Evolutionary conservation across 2,113 vertebrate species (phyloP).

Genomic region (Xenopus tropicalis): DNA sequence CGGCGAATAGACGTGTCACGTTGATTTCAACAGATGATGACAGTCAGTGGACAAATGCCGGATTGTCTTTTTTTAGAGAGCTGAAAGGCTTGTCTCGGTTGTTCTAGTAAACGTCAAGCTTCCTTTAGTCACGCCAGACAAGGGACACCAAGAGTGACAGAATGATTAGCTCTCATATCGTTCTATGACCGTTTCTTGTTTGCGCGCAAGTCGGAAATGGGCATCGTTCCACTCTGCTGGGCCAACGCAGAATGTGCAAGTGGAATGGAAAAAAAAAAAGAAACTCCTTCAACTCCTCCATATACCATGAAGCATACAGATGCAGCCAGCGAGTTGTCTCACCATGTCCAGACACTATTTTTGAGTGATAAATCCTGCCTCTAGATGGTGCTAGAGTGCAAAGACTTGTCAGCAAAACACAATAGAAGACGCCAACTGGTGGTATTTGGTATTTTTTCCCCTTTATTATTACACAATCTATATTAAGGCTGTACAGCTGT

Average conservation of each 20-base stretch:
- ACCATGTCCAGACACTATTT: too few relatives aligned
- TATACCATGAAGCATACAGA: too few relatives aligned
- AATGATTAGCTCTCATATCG: slow-evolving; percentile 50
- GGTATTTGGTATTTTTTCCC: too few relatives aligned
- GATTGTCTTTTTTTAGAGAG: slow-evolving; percentile 53
- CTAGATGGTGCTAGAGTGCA: too few relatives aligned
- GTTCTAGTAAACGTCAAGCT: slow-evolving; percentile 49
- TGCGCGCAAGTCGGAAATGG: slow-evolving; percentile 45
- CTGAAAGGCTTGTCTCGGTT: slow-evolving; percentile 51
- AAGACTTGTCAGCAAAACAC: too few relatives aligned
- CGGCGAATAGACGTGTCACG: slow-evolving; percentile 56
- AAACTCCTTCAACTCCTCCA: slow-evolving; percentile 26
- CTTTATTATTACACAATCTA: too few relatives aligned
- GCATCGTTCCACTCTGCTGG: slow-evolving; percentile 15
- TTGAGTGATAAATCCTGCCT: too few relatives aligned
- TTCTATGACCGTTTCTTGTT: slow-evolving; percentile 51
- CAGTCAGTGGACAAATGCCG: slow-evolving; percentile 52
- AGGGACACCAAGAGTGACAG: slow-evolving; percentile 51
- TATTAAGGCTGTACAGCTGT: too few relatives aligned
- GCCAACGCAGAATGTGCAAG: slow-evolving; percentile 29
- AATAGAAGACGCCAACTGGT: too few relatives aligned
- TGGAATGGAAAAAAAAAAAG: slow-evolving; percentile 39
- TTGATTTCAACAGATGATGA: slow-evolving; percentile 57
- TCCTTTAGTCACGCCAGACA: slow-evolving; percentile 46
- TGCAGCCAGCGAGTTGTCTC: too few relatives aligned